Percentiles rank a stretch among this genome's conserved stretches.
phyloP scores from a whole-genome alignment of 2,797 vertebrate genomes.

The Sphenodon punctatus region DNA sequence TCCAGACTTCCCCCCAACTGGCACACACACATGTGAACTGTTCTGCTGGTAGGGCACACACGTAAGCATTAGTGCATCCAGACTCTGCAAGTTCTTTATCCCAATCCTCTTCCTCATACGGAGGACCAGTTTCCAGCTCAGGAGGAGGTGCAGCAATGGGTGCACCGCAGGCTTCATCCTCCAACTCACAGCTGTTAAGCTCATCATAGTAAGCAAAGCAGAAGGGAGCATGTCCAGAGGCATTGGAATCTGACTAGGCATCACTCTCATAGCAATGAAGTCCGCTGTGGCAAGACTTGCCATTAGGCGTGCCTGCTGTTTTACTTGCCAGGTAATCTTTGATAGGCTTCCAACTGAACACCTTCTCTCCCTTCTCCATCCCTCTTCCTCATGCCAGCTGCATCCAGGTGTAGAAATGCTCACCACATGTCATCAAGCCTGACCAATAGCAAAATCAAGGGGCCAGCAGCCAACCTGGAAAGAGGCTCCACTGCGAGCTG shows the following conservation, averaged over 20 bases:
- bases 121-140: slow-evolving; percentile 11
- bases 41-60: no score
- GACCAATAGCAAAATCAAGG: no score
- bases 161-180: neutral
- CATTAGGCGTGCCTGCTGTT: neutral
- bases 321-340: slow-evolving; percentile 37
- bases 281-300: neutral
- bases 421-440: no score
- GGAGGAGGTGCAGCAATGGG: neutral
- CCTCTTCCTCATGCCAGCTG: neutral
- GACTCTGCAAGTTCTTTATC: slow-evolving; percentile 70
- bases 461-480: no score
- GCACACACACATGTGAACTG: no score
- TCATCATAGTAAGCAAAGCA: neutral
- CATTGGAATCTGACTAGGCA: neutral
- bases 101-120: slow-evolving; percentile 71
- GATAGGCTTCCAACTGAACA: neutral
- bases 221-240: neutral
- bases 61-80: no score
- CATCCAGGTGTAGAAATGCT: neutral
- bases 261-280: neutral
- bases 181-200: slow-evolving; percentile 9
- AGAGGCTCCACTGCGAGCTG: no score
- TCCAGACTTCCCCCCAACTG: no score
- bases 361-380: neutral